Evolutionary conservation across 1,140 invertebrate genomes (phyloP).

Genomic region (Venustaconcha ellipsiformis): DNA sequence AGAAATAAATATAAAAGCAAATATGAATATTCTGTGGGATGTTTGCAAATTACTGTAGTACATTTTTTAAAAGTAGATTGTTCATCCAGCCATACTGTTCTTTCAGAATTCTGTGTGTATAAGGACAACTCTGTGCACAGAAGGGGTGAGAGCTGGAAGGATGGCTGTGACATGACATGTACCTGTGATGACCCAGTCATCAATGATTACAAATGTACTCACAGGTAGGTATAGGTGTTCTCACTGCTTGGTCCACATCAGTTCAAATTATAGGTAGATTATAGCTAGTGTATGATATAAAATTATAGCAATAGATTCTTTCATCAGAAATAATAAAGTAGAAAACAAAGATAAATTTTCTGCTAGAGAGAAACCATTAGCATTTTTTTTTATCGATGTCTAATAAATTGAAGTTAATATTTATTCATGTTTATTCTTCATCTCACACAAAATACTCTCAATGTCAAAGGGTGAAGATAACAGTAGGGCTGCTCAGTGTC

Average conservation of each 20-base stretch:
- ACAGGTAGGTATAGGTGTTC: slow-evolving; percentile 31
- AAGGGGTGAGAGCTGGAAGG: slow-evolving; percentile 48
- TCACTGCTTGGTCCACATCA: not conserved
- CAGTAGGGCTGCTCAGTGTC: no score
- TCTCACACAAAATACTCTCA: no score
- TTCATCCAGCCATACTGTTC: not conserved
- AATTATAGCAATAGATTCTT: not conserved
- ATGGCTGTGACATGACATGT: slow-evolving; percentile 46
- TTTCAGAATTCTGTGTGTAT: slow-evolving; percentile 50
- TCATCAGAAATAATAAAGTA: not conserved
- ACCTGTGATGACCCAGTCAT: slow-evolving; percentile 37
- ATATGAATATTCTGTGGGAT: no score
- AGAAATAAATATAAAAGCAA: no score
- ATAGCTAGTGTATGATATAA: not conserved
- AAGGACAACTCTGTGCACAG: slow-evolving; percentile 37
- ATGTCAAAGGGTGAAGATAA: no score
- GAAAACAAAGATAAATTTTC: not conserved
- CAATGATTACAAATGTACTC: slow-evolving; percentile 43
- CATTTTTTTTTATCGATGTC: not conserved
- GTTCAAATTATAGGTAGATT: no score
- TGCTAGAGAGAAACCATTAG: no score
- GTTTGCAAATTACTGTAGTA: no score
- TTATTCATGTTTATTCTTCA: no score
- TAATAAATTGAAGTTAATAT: no score
- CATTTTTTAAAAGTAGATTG: no score